These are phyloP conservation scores for Muscina levida DNA, from an alignment of 2,888 invertebrate species.

Conservation along the genomic window DNA sequence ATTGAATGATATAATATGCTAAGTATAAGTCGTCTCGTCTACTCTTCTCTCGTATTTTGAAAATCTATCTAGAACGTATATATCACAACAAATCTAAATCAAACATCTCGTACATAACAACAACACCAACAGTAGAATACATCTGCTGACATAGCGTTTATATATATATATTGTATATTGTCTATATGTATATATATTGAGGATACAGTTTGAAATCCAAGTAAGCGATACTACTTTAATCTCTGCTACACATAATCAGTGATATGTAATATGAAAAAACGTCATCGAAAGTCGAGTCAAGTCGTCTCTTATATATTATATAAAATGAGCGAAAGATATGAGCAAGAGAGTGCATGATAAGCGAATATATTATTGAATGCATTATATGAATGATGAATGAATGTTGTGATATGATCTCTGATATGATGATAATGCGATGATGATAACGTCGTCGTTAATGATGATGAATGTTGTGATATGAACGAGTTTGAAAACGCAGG, in stretches of 20 bases:
- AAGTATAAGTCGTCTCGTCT: constrained; percentile 11
- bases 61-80: not conserved
- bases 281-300: too few species aligned
- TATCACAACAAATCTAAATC: not conserved
- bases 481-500: constrained; percentile 25
- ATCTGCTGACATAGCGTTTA: too few species aligned
- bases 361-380: not conserved
- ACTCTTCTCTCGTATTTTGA: constrained; percentile 15
- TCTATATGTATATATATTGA: too few species aligned
- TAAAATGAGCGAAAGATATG: not conserved
- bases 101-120: too few species aligned
- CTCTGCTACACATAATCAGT: too few species aligned
- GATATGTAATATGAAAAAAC: too few species aligned
- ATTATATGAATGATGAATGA: not conserved
- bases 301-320: too few species aligned
- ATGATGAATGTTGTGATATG: constrained; percentile 28
- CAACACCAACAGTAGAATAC: too few species aligned
- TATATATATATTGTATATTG: too few species aligned
- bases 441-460: too few species aligned
- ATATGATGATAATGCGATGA: constrained; percentile 18
- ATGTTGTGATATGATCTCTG: constrained; percentile 5
- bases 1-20: not conserved
- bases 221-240: too few species aligned
- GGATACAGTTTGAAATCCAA: too few species aligned
- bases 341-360: not conserved